Conservation (phyloP, 1,140 invertebrate species). For the Delia radicum region DNA sequence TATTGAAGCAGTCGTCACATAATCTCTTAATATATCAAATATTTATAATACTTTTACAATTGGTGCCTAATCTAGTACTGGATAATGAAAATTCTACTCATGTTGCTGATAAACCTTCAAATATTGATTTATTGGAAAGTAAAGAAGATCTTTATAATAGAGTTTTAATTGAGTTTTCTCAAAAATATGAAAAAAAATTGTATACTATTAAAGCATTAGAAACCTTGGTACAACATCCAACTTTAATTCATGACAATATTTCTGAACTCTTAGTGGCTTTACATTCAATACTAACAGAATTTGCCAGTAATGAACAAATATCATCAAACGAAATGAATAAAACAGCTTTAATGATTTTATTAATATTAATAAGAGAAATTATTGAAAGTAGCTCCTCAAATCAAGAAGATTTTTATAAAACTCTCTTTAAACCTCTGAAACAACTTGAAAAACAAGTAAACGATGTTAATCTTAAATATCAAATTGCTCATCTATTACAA, state of each 20-base stretch:
- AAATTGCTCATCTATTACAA: slow-evolving; percentile 29
- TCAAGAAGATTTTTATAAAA: not conserved
- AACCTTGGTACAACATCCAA: slow-evolving; percentile 39
- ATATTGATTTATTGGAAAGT: slow-evolving; percentile 36
- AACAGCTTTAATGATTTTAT: slow-evolving; percentile 33
- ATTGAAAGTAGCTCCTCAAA: slow-evolving; percentile 31
- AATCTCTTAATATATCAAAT: slow-evolving; percentile 41
- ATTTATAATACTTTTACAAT: slow-evolving; percentile 37
- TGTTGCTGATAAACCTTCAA: not conserved
- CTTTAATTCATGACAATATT: slow-evolving; percentile 38
- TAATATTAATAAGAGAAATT: slow-evolving; percentile 45
- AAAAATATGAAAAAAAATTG: slow-evolving; percentile 41
- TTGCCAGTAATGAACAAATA: not conserved
- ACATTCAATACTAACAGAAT: not conserved
- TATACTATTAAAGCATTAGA: slow-evolving; percentile 42
- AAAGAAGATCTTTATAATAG: slow-evolving; percentile 35
- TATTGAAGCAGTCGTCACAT: slow-evolving; percentile 35
- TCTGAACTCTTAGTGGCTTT: not conserved
- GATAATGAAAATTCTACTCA: not conserved
- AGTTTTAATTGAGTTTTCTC: not conserved
- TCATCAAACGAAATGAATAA: not conserved
- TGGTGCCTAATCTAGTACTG: slow-evolving; percentile 32
- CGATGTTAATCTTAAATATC: slow-evolving; percentile 32
- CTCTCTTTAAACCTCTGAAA: slow-evolving; percentile 26
- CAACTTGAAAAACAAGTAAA: not conserved